These are phyloP conservation scores for Agrenia bidenticulata DNA, from an alignment of 2,888 invertebrate species.

Conservation along the genomic window DNA sequence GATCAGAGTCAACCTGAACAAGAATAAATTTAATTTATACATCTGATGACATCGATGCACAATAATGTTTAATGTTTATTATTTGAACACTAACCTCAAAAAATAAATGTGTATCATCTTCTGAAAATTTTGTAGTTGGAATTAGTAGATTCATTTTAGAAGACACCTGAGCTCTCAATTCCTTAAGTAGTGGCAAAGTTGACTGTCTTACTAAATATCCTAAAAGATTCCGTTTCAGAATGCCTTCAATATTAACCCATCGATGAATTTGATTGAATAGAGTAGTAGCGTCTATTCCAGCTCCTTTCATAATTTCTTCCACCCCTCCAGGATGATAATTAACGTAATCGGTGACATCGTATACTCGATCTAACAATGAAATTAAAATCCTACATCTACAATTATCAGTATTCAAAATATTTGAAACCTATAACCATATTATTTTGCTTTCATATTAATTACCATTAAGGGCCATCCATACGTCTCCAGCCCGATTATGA, in stretches of 20 bases:
- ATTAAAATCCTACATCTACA: background rate
- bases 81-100: slow-evolving; percentile 24
- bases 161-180: background rate
- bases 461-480: slow-evolving; percentile 47
- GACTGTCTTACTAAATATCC: slow-evolving; percentile 37
- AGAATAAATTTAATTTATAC: too few species aligned
- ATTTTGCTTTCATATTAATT: background rate
- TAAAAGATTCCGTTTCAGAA: slow-evolving; percentile 42
- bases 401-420: too few species aligned
- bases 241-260: slow-evolving; percentile 50
- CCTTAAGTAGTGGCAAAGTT: slow-evolving; percentile 19
- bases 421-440: background rate
- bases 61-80: background rate
- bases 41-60: background rate
- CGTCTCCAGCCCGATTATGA: slow-evolving; percentile 38
- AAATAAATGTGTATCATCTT: slow-evolving; percentile 33
- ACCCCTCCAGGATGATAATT: slow-evolving; percentile 51
- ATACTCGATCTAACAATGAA: slow-evolving; percentile 37
- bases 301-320: slow-evolving; percentile 49
- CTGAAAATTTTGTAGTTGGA: slow-evolving; percentile 34
- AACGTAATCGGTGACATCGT: slow-evolving; percentile 47
- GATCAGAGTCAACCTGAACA: slow-evolving; percentile 14
- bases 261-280: slow-evolving; percentile 45
- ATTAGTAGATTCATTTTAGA: background rate
- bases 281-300: slow-evolving; percentile 43